phyloP scores from a whole-genome alignment of 2,113 vertebrate species.

The Caloenas nicobarica region DNA sequence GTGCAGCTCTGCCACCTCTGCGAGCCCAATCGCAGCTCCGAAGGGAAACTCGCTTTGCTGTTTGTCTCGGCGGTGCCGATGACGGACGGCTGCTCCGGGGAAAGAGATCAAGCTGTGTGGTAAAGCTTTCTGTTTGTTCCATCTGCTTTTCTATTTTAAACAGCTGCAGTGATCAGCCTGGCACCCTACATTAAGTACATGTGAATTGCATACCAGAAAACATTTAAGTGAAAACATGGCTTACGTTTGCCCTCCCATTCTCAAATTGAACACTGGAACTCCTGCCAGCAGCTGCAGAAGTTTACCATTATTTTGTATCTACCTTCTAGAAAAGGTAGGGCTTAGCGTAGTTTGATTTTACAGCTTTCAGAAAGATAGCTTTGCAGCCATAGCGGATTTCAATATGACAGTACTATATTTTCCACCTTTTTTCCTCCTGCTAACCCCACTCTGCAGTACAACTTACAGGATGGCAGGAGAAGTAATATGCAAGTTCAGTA shows the following conservation, averaged over 20 bases:
- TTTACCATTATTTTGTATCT: not conserved
- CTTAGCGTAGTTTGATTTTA: not conserved
- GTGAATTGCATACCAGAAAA: conserved; percentile 36
- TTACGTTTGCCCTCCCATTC: not conserved
- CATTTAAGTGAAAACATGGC: not conserved
- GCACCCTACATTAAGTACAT: not conserved
- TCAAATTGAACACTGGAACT: not conserved
- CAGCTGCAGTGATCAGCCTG: conserved; percentile 13
- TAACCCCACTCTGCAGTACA: not conserved
- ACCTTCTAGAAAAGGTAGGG: not conserved
- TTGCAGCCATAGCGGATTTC: not conserved
- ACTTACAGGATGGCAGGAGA: not conserved
- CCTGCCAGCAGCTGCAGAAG: not conserved
- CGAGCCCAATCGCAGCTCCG: conserved; percentile 38
- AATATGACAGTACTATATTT: not conserved
- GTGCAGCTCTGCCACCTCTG: conserved; percentile 35
- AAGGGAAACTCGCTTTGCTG: conserved; percentile 78
- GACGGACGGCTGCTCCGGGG: conserved; percentile 72
- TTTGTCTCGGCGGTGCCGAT: conserved; percentile 42
- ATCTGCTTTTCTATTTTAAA: conserved; percentile 65
- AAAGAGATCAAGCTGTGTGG: conserved; percentile 34
- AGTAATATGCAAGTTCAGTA: not conserved
- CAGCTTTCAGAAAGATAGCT: not conserved
- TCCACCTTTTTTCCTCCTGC: not conserved
- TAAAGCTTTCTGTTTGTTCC: conserved; percentile 51